Conservation (phyloP, 2,113 vertebrate species). For the Chiloscyllium plagiosum region DNA sequence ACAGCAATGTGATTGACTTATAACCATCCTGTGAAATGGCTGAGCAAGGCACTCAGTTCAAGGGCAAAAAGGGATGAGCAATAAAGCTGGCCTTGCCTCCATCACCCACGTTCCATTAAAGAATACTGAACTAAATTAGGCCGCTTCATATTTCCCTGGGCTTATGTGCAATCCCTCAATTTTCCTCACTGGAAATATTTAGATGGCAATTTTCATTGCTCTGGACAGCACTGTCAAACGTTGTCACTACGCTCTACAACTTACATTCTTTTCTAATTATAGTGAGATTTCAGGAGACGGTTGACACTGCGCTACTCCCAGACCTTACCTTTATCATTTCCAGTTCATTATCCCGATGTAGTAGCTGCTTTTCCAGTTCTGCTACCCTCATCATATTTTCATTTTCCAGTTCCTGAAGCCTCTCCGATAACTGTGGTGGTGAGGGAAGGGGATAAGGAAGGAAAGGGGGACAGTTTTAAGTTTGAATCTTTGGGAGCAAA, state of each 20-base stretch:
- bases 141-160: too few relatives aligned
- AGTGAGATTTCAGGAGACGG: neutral
- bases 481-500: neutral
- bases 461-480: neutral
- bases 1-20: too few relatives aligned
- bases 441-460: neutral
- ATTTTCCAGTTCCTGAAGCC: constrained; percentile 91
- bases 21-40: too few relatives aligned
- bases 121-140: neutral
- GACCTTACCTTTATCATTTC: constrained; percentile 67
- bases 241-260: neutral
- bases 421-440: constrained; percentile 72
- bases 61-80: too few relatives aligned
- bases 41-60: too few relatives aligned
- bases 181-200: neutral
- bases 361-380: constrained; percentile 81
- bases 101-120: too few relatives aligned
- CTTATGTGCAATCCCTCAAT: neutral
- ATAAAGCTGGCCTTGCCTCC: too few relatives aligned
- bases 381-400: constrained; percentile 96
- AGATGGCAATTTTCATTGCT: neutral
- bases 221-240: neutral
- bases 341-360: constrained; percentile 88
- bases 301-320: neutral
- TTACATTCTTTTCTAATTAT: neutral